phyloP scores from a whole-genome alignment of 2,888 invertebrate genomes.

The Mesopsocus fuscifrons region DNA sequence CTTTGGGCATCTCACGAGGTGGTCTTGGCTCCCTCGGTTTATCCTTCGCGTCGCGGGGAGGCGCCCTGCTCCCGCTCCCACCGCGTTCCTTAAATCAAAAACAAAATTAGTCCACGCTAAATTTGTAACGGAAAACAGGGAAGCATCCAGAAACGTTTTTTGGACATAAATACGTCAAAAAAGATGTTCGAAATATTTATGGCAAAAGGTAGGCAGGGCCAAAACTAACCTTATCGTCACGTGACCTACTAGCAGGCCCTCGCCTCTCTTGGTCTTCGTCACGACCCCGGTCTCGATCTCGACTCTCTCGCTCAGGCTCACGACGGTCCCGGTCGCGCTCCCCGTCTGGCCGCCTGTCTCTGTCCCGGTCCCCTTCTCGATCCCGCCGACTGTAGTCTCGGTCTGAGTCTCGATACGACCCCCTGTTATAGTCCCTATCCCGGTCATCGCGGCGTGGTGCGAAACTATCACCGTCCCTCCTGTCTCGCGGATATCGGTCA shows the following conservation, averaged over 20 bases:
- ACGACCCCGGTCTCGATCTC: not conserved
- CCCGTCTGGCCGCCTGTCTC: constrained; percentile 10
- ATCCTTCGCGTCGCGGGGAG: not conserved
- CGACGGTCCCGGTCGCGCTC: constrained; percentile 13
- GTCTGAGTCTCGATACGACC: not conserved
- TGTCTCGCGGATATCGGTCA: no score
- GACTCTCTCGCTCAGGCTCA: not conserved
- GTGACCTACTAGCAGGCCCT: not conserved
- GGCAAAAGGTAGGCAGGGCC: no score
- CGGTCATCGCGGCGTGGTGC: not conserved
- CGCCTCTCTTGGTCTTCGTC: not conserved
- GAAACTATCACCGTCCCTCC: no score
- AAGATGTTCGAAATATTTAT: no score
- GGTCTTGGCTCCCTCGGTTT: not conserved
- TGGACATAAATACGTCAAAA: no score
- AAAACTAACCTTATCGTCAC: not conserved
- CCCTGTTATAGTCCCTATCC: not conserved
- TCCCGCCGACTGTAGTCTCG: not conserved
- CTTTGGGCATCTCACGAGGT: constrained; percentile 39
- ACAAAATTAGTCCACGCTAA: not conserved
- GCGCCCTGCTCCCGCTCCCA: not conserved
- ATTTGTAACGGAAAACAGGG: not conserved
- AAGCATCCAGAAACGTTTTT: not conserved
- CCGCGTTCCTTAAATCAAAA: not conserved
- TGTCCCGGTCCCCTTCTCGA: constrained; percentile 11